A percentile compares a stretch with the other conserved stretches of the same genome.
Conservation (phyloP, 2,888 invertebrate genomes). For the Cryptus armator region DNA sequence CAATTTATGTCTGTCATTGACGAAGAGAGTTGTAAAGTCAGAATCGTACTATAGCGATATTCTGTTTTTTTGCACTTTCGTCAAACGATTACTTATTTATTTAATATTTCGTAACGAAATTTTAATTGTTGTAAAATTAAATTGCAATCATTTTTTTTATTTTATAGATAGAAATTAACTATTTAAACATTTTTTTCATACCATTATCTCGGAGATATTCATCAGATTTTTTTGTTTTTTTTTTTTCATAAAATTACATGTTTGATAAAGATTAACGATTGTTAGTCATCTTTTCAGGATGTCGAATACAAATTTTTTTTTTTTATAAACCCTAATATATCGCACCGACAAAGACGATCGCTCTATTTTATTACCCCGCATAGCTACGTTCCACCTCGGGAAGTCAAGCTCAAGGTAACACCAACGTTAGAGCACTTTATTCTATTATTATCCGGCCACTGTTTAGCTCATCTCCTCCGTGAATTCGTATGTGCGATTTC, state of each 20-base stretch:
- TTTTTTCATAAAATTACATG: neutral
- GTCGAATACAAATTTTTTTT: neutral
- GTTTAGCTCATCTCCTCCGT: constrained; percentile 15
- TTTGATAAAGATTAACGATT: too few relatives aligned
- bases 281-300: neutral
- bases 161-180: neutral
- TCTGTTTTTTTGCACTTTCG: neutral
- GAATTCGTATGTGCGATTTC: constrained; percentile 15
- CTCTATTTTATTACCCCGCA: constrained; percentile 47
- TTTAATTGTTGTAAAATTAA: too few relatives aligned
- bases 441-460: constrained; percentile 61
- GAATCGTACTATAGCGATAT: neutral
- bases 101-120: neutral
- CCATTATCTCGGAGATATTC: neutral
- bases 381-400: constrained; percentile 40
- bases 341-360: neutral
- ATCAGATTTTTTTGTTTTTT: neutral
- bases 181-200: neutral
- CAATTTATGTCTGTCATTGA: constrained; percentile 1
- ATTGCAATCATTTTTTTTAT: neutral
- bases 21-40: neutral
- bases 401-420: constrained; percentile 68
- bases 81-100: neutral
- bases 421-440: constrained; percentile 29
- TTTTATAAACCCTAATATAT: neutral